Evolutionary conservation across 2,113 vertebrate species (phyloP).

Genomic region (Azemiops feae): DNA sequence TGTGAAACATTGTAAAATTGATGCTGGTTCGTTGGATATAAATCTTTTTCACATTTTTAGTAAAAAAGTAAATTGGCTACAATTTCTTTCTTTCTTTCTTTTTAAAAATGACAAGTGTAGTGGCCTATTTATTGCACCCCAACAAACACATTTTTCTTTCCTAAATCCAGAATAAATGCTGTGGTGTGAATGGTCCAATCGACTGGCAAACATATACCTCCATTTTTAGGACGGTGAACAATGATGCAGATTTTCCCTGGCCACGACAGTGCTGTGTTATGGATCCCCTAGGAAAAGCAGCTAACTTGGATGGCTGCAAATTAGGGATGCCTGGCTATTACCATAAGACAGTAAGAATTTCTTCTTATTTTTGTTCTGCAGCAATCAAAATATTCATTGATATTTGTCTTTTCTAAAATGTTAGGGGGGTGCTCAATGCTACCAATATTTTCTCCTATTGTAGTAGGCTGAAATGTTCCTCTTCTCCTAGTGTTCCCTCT

Average conservation of each 20-base stretch:
- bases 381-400: background rate
- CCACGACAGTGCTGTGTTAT: conserved; percentile 72
- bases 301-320: conserved; percentile 70
- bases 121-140: background rate
- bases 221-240: conserved; percentile 51
- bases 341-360: conserved; percentile 63
- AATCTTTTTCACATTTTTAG: background rate
- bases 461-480: background rate
- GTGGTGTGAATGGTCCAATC: conserved; percentile 68
- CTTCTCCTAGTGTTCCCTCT: background rate
- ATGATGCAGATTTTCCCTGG: conserved; percentile 74
- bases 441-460: background rate
- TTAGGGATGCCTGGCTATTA: conserved; percentile 71
- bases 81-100: background rate
- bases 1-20: background rate
- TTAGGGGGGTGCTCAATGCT: background rate
- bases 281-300: conserved; percentile 42
- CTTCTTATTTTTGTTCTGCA: background rate
- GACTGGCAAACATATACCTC: conserved; percentile 77
- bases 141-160: background rate
- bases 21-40: background rate
- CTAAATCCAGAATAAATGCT: conserved; percentile 69
- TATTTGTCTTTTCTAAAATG: background rate
- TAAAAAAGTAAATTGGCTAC: background rate
- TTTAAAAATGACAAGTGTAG: background rate